Evolutionary conservation across 2,888 invertebrate genomes (phyloP).

Genomic region (Caenorhabditis japonica): DNA sequence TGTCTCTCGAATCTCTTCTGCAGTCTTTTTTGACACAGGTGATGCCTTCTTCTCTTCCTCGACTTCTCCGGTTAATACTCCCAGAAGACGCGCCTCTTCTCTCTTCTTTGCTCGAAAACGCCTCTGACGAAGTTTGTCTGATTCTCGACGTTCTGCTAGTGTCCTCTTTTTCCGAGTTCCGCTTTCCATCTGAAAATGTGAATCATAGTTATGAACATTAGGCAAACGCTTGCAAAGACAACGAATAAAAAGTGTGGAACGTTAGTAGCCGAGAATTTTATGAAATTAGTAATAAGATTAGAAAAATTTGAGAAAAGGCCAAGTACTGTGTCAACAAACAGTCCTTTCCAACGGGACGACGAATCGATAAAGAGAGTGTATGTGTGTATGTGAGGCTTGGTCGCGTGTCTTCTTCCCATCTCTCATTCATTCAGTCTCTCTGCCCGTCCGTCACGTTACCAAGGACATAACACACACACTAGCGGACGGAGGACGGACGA

Average conservation of each 20-base stretch:
- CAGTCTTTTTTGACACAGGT: conserved; percentile 11
- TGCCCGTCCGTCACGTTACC: conserved; percentile 43
- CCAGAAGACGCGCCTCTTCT: conserved; percentile 20
- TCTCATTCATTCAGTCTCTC: not conserved
- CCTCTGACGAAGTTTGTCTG: conserved; percentile 38
- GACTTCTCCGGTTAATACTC: conserved; percentile 7
- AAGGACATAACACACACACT: conserved; percentile 34
- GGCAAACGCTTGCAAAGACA: no score
- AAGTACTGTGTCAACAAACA: conserved; percentile 46
- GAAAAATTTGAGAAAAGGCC: not conserved
- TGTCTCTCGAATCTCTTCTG: conserved; percentile 32
- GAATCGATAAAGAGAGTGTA: conserved; percentile 24
- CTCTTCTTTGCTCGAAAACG: conserved; percentile 41
- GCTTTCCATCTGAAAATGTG: conserved; percentile 8
- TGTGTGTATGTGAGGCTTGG: conserved; percentile 9
- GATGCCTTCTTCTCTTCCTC: conserved; percentile 17
- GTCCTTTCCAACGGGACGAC: conserved; percentile 3
- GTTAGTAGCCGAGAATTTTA: no score
- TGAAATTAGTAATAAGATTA: no score
- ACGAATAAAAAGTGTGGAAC: no score
- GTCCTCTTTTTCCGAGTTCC: conserved; percentile 28
- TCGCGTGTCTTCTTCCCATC: conserved; percentile 11
- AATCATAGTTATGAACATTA: not conserved
- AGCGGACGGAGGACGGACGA: not conserved
- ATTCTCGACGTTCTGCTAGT: conserved; percentile 28